A percentile compares a stretch with the other conserved stretches of the same genome.
Conservation (phyloP, 2,113 vertebrate species). For the Coreoperca whiteheadi region DNA sequence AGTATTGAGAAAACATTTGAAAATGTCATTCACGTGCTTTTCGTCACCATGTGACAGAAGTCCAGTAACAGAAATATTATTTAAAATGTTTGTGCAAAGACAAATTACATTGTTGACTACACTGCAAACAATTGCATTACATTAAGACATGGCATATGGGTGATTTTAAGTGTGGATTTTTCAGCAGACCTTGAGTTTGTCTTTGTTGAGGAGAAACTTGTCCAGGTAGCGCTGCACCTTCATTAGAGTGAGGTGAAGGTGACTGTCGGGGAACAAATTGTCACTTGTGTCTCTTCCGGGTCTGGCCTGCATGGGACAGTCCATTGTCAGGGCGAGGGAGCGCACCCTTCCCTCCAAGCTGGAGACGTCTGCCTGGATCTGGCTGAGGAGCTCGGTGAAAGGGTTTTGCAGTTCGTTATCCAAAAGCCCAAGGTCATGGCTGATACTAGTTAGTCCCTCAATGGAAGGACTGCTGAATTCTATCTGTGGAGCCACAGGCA, state of each 20-base stretch:
- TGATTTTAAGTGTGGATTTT: not conserved
- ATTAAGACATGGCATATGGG: not conserved
- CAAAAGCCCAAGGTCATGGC: constrained; percentile 78
- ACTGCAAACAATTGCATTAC: not conserved
- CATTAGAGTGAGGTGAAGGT: constrained; percentile 26
- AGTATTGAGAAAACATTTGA: not conserved
- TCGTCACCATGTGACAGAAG: not conserved
- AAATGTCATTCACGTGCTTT: not conserved
- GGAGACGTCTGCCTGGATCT: constrained; percentile 84
- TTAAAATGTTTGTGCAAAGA: constrained; percentile 5
- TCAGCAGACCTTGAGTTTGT: constrained; percentile 83
- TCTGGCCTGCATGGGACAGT: constrained; percentile 66
- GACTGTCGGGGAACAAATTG: constrained; percentile 30
- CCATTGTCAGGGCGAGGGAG: constrained; percentile 63
- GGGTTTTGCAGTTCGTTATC: constrained; percentile 78
- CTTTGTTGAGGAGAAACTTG: constrained; percentile 63
- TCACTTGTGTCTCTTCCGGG: rapidly evolving
- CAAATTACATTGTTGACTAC: not conserved
- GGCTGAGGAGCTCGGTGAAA: constrained; percentile 58
- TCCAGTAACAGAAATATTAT: not conserved
- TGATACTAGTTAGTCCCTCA: constrained; percentile 77
- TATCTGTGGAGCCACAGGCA: not conserved
- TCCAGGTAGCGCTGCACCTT: constrained; percentile 68
- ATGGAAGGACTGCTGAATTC: constrained; percentile 45
- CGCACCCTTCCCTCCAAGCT: constrained; percentile 79